Evolutionary conservation across 1,140 invertebrate species (phyloP).

Genomic region (Nasonia longicornis): DNA sequence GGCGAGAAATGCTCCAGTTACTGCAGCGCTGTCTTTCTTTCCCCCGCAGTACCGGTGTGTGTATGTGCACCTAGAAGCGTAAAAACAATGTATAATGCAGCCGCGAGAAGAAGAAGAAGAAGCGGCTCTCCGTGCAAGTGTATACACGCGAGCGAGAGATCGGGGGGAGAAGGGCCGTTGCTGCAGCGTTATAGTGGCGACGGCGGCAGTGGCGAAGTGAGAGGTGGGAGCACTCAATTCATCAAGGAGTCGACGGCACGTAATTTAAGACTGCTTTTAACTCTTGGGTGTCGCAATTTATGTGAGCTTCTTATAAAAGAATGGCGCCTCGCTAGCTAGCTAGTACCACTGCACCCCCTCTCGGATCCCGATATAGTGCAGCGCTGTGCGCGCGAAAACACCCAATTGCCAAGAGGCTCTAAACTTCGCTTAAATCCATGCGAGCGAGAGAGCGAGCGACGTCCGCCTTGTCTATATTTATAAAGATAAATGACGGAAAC

Average conservation of each 20-base stretch:
- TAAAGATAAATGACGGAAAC: constrained; percentile 1
- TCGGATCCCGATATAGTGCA: neutral
- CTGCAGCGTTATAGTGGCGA: neutral
- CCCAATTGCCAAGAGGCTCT: constrained; percentile 42
- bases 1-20: constrained; percentile 7
- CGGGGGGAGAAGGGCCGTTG: constrained; percentile 27
- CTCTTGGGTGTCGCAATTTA: constrained; percentile 70
- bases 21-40: neutral
- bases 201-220: constrained; percentile 24
- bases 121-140: neutral
- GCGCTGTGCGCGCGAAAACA: constrained; percentile 16
- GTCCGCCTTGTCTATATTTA: neutral
- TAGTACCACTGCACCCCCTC: neutral
- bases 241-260: constrained; percentile 69
- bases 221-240: constrained; percentile 68
- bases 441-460: neutral
- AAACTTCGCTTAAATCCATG: constrained; percentile 39
- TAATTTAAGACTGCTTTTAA: constrained; percentile 72
- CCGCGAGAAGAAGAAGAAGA: constrained; percentile 13
- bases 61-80: constrained; percentile 39
- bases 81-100: constrained; percentile 63
- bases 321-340: constrained; percentile 61
- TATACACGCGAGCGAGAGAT: neutral
- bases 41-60: neutral
- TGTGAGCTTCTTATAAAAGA: constrained; percentile 70